Percentiles rank a stretch among this genome's conserved stretches.
Conservation (phyloP, 2,797 vertebrate species). For the Poecilia wingei region DNA sequence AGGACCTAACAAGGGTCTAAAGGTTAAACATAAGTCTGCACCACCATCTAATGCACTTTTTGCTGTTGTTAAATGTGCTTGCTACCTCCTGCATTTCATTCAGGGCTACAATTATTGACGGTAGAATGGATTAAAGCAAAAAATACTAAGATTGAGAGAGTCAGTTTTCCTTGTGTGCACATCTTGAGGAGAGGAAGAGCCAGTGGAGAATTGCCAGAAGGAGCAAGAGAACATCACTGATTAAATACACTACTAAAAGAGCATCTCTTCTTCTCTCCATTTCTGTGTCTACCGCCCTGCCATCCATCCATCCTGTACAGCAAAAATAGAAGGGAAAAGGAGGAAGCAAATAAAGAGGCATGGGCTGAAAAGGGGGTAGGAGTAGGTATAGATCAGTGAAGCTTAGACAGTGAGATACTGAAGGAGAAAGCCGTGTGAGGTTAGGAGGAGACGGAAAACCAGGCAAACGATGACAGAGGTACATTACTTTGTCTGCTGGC, state of each 20-base stretch:
- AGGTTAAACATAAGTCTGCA: not conserved
- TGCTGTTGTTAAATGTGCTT: not conserved
- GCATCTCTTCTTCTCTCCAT: conserved; percentile 51
- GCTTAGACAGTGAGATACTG: conserved; percentile 24
- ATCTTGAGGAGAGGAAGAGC: conserved; percentile 38
- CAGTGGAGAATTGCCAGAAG: conserved; percentile 54
- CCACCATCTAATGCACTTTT: not conserved
- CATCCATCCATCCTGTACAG: conserved; percentile 42
- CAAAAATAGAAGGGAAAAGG: conserved; percentile 38
- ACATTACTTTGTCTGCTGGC: conserved; percentile 31
- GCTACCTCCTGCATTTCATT: not conserved
- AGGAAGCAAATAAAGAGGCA: conserved; percentile 51
- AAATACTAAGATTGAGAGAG: conserved; percentile 2
- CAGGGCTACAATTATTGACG: conserved; percentile 13
- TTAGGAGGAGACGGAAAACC: conserved; percentile 14
- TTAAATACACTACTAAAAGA: conserved; percentile 68
- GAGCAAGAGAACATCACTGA: conserved; percentile 62
- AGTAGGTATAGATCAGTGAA: conserved; percentile 47
- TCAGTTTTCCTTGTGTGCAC: conserved; percentile 13
- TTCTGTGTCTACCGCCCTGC: conserved; percentile 51
- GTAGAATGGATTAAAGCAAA: conserved; percentile 7
- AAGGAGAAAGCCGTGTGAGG: conserved; percentile 13
- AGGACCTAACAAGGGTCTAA: not conserved
- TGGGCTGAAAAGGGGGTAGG: conserved; percentile 14
- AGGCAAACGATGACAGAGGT: conserved; percentile 35